These are phyloP conservation scores for Heterotilapia buettikoferi DNA, from an alignment of 2,113 vertebrate genomes.

Conservation along the genomic window DNA sequence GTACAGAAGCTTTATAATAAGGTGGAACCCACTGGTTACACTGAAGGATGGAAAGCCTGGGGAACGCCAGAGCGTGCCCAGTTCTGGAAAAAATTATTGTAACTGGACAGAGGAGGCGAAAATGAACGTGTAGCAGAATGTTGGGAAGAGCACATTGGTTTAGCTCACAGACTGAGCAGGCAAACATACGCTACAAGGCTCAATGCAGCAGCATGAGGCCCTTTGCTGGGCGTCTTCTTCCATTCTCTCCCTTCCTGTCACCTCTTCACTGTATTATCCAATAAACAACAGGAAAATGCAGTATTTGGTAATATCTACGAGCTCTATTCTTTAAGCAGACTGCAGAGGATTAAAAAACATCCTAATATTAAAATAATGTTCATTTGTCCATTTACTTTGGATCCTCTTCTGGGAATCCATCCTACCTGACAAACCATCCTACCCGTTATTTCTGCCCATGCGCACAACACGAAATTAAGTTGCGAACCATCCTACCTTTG, in stretches of 20 bases:
- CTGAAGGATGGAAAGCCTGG: not conserved
- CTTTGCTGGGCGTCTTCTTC: not conserved
- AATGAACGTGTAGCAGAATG: not conserved
- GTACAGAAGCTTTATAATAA: fast-evolving
- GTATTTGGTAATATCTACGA: fast-evolving
- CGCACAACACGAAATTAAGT: too few relatives aligned
- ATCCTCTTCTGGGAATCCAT: too few relatives aligned
- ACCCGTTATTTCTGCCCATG: too few relatives aligned
- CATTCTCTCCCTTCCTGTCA: not conserved
- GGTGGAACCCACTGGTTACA: not conserved
- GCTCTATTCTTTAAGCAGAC: fast-evolving
- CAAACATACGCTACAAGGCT: not conserved
- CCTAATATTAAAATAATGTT: not conserved
- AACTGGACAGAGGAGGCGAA: fast-evolving
- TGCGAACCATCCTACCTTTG: too few relatives aligned
- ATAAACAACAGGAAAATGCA: not conserved
- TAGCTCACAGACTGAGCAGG: not conserved
- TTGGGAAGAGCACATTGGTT: not conserved
- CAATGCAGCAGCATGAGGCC: not conserved
- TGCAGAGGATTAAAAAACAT: not conserved
- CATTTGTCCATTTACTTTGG: fast-evolving
- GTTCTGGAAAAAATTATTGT: not conserved
- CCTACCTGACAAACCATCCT: too few relatives aligned
- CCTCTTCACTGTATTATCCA: not conserved
- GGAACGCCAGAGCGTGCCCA: not conserved